phyloP scores from a whole-genome alignment of 2,797 vertebrate species.

The Cercopithecus diana region DNA sequence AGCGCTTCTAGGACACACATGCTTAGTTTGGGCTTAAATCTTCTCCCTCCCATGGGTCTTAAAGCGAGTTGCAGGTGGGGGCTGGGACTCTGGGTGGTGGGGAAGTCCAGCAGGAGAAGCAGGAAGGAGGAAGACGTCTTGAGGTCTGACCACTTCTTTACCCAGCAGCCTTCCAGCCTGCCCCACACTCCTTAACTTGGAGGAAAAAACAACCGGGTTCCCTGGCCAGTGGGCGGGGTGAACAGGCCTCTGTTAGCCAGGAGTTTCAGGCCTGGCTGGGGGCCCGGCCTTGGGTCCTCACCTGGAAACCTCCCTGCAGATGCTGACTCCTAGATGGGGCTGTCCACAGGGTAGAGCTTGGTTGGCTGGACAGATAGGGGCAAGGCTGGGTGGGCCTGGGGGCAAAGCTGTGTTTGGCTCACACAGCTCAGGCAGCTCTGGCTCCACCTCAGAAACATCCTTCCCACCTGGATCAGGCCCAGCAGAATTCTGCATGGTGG shows the following conservation, averaged over 20 bases:
- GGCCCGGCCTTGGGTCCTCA: neutral
- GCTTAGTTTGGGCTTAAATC: neutral
- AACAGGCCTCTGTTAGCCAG: neutral
- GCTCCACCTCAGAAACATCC: neutral
- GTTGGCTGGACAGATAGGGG: neutral
- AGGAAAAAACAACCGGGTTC: neutral
- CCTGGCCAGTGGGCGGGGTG: neutral
- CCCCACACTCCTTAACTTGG: conserved; percentile 14
- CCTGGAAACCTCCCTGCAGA: neutral
- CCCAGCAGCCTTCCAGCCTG: neutral
- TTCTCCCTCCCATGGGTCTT: neutral
- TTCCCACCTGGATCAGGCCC: neutral
- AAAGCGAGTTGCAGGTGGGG: neutral
- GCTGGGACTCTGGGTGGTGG: neutral
- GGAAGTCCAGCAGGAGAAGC: neutral
- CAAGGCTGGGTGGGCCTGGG: neutral
- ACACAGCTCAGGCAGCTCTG: neutral
- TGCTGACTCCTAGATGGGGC: neutral
- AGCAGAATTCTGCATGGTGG: neutral
- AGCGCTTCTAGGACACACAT: neutral
- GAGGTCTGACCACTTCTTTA: neutral
- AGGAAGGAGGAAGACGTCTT: neutral
- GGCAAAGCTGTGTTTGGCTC: neutral
- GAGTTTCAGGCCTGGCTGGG: neutral
- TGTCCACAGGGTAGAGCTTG: neutral